A percentile compares a stretch with the other conserved stretches of the same genome.
Evolutionary conservation across 2,888 invertebrate genomes (phyloP).

Genomic region (Syrista parreyssii): DNA sequence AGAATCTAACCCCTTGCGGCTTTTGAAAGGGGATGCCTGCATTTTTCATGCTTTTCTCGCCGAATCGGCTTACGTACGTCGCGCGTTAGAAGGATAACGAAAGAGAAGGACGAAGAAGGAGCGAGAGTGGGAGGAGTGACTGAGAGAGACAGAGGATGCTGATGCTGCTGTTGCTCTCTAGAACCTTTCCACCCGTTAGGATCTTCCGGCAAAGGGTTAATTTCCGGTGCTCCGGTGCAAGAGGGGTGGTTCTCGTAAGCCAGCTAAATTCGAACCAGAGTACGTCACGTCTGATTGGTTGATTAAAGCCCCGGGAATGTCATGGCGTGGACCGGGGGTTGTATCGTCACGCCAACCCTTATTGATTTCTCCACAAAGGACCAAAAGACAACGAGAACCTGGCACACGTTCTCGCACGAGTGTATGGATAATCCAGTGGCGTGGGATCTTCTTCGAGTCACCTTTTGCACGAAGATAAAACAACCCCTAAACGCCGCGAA

Average conservation of each 20-base stretch:
- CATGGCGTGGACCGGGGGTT: not conserved
- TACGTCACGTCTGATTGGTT: slow-evolving; percentile 23
- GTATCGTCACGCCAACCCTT: slow-evolving; percentile 2
- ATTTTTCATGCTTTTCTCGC: not conserved
- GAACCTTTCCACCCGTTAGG: not conserved
- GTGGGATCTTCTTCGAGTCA: not conserved
- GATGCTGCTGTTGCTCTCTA: not conserved
- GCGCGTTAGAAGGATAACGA: not conserved
- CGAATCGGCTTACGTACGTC: not conserved
- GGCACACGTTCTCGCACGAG: slow-evolving; percentile 14
- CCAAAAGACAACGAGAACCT: slow-evolving; percentile 21
- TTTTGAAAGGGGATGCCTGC: not conserved
- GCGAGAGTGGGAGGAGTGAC: not conserved
- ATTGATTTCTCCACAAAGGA: slow-evolving; percentile 27
- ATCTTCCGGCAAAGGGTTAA: slow-evolving; percentile 28
- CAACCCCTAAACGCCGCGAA: not conserved
- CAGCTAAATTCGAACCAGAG: not conserved
- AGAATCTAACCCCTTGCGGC: not conserved
- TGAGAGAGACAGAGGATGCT: slow-evolving; percentile 10
- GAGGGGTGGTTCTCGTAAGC: slow-evolving; percentile 11
- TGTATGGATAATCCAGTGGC: slow-evolving; percentile 9
- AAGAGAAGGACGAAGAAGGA: not conserved
- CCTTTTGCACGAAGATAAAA: not conserved
- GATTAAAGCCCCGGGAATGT: slow-evolving; percentile 20
- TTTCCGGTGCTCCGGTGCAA: slow-evolving; percentile 31